phyloP scores from a whole-genome alignment of 2,113 vertebrate species.

The Chitala chitala region DNA sequence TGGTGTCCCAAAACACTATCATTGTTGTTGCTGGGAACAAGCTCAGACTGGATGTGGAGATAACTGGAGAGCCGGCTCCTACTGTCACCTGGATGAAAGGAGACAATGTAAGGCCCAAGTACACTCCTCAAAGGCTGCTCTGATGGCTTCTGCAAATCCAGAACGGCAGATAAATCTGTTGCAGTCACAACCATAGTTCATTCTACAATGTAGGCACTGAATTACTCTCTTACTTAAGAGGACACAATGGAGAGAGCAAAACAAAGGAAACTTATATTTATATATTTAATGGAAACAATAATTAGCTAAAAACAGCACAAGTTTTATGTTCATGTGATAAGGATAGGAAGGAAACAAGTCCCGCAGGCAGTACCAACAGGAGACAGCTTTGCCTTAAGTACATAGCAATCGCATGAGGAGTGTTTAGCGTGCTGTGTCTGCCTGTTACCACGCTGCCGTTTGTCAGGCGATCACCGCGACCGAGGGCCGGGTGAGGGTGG shows the following conservation, averaged over 20 bases:
- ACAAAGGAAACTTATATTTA: too few species aligned
- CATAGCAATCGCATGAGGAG: too few species aligned
- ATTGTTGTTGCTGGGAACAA: slow-evolving; percentile 89
- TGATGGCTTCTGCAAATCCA: neutral
- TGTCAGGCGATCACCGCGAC: slow-evolving; percentile 52
- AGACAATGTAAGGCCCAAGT: slow-evolving; percentile 51
- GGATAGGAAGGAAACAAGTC: too few species aligned
- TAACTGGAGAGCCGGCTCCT: slow-evolving; percentile 78
- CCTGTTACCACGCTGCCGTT: neutral
- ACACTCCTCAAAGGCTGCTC: neutral
- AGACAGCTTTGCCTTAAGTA: too few species aligned
- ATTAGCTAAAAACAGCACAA: too few species aligned
- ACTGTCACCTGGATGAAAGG: slow-evolving; percentile 70
- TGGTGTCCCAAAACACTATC: slow-evolving; percentile 74
- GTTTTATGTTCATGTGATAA: too few species aligned
- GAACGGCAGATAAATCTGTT: too few species aligned
- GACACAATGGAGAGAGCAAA: neutral
- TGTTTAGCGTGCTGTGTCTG: neutral
- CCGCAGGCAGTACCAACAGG: too few species aligned
- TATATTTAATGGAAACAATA: too few species aligned
- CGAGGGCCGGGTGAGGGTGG: slow-evolving; percentile 66
- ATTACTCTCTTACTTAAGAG: neutral
- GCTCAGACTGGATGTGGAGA: slow-evolving; percentile 78
- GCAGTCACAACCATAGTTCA: neutral
- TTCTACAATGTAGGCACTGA: neutral